Percentiles rank a stretch among this genome's conserved stretches.
Conservation (phyloP, 2,797 vertebrate genomes). For the Mormyrus proboscirostris region DNA sequence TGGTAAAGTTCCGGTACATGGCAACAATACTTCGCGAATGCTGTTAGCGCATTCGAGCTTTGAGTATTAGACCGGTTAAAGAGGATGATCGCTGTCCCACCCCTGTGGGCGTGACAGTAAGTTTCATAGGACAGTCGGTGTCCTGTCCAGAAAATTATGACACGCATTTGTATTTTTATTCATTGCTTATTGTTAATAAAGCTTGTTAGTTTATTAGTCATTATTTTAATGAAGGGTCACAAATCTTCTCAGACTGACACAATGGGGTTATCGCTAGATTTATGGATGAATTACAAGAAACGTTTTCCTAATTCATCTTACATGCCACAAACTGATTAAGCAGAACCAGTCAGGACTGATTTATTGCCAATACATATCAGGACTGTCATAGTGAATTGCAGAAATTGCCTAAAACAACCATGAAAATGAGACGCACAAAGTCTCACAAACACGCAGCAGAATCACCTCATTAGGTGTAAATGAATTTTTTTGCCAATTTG, state of each 20-base stretch:
- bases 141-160: not conserved
- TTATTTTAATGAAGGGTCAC: not conserved
- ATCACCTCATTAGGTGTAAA: not conserved
- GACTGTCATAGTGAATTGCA: not conserved
- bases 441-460: not conserved
- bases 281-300: not conserved
- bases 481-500: conserved; percentile 3
- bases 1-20: too few relatives aligned
- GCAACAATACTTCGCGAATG: too few relatives aligned
- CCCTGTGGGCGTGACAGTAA: too few relatives aligned
- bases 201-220: not conserved
- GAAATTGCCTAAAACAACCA: not conserved
- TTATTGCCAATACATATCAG: not conserved
- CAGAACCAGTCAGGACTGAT: conserved; percentile 12
- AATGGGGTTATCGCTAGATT: not conserved
- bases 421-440: not conserved
- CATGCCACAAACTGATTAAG: not conserved
- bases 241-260: not conserved
- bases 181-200: not conserved
- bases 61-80: too few relatives aligned
- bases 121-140: not conserved
- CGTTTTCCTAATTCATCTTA: not conserved
- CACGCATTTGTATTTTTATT: not conserved
- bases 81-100: too few relatives aligned
- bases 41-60: too few relatives aligned